Evolutionary conservation across 2,113 vertebrate species (phyloP).

Genomic region (Seriola aureovittata): DNA sequence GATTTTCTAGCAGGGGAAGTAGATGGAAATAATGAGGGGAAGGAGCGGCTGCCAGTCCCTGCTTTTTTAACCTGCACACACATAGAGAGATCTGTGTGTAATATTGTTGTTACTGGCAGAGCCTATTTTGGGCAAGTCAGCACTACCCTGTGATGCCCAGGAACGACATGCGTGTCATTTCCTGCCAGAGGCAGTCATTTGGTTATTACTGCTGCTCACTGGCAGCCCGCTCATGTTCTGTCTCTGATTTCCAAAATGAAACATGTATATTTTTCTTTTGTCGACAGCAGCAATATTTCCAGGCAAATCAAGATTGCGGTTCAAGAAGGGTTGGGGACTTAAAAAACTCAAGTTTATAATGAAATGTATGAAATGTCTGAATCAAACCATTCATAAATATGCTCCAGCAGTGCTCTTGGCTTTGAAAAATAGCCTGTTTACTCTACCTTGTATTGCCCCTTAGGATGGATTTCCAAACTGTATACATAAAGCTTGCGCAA

Average conservation of each 20-base stretch:
- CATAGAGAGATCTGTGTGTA: constrained; percentile 74
- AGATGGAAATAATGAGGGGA: constrained; percentile 80
- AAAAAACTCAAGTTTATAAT: constrained; percentile 66
- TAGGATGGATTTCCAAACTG: constrained; percentile 77
- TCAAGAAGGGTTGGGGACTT: constrained; percentile 50
- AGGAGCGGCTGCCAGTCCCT: constrained; percentile 61
- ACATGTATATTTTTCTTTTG: constrained; percentile 82
- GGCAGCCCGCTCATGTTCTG: constrained; percentile 72
- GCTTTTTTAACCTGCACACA: constrained; percentile 66
- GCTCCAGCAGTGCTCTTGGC: constrained; percentile 63
- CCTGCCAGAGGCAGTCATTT: constrained; percentile 75
- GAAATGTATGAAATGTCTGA: constrained; percentile 67
- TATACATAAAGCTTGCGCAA: constrained; percentile 74
- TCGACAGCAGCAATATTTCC: constrained; percentile 76
- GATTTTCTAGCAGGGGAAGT: constrained; percentile 71
- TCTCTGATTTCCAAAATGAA: constrained; percentile 77
- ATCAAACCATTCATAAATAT: constrained; percentile 77
- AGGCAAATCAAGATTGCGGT: constrained; percentile 74
- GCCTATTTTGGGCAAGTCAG: constrained; percentile 74
- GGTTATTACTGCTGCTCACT: constrained; percentile 75
- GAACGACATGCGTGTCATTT: constrained; percentile 81
- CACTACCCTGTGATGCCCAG: constrained; percentile 71
- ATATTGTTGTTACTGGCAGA: constrained; percentile 80
- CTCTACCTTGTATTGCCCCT: constrained; percentile 55
- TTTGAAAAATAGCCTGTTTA: constrained; percentile 82